These are phyloP conservation scores for Brachymystax lenok DNA, from an alignment of 2,797 vertebrate genomes.

Conservation along the genomic window DNA sequence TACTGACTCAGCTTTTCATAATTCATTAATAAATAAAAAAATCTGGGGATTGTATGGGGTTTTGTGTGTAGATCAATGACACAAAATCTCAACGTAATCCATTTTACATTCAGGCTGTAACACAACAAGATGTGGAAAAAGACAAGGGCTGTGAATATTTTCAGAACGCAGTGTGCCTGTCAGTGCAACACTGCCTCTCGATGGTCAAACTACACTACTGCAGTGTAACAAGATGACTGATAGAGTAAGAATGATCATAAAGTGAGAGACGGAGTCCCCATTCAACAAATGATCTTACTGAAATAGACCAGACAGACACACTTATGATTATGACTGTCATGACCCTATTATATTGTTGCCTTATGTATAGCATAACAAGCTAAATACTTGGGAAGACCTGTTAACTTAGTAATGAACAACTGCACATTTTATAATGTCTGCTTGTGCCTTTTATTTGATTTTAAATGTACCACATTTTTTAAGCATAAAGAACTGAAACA, in stretches of 20 bases:
- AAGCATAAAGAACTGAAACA: slow-evolving; percentile 11
- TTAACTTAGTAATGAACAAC: not conserved
- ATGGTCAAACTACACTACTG: slow-evolving; percentile 47
- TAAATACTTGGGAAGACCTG: not conserved
- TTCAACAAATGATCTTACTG: not conserved
- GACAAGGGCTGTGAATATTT: too few species aligned
- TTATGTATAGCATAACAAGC: not conserved
- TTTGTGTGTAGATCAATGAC: too few species aligned
- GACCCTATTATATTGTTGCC: not conserved
- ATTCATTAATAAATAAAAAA: too few species aligned
- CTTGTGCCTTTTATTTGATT: not conserved
- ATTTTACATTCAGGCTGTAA: too few species aligned
- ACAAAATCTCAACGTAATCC: too few species aligned
- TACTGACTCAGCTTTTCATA: too few species aligned
- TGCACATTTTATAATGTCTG: not conserved
- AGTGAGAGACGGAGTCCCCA: not conserved
- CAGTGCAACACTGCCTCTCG: slow-evolving; percentile 64
- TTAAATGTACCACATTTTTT: not conserved
- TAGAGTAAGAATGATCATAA: not conserved
- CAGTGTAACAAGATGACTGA: slow-evolving; percentile 22
- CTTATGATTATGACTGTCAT: not conserved
- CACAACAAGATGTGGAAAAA: too few species aligned
- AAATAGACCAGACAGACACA: not conserved
- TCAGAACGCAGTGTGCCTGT: slow-evolving; percentile 17
- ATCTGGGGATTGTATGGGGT: too few species aligned